Evolutionary conservation across 2,797 vertebrate genomes (phyloP).

Genomic region (Bradypodion pumilum): DNA sequence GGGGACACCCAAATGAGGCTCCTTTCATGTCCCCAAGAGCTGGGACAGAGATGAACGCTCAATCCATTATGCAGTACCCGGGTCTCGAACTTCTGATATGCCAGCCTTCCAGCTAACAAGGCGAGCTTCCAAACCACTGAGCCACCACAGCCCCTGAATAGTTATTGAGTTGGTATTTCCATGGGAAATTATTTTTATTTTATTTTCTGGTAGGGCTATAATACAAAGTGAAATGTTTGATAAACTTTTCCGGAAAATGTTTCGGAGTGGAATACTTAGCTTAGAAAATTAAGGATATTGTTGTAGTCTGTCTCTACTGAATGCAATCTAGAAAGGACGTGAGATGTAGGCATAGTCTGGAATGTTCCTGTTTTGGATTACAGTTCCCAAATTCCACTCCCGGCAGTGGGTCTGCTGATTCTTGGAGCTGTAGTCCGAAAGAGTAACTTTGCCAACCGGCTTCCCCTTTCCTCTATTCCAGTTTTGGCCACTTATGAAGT

Average conservation of each 20-base stretch:
- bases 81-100: too few species aligned
- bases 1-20: too few species aligned
- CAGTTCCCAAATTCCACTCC: not conserved
- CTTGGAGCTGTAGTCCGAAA: not conserved
- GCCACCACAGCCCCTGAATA: too few species aligned
- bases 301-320: not conserved
- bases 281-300: not conserved
- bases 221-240: slow-evolving; percentile 41
- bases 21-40: too few species aligned
- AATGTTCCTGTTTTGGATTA: not conserved
- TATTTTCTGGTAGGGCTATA: slow-evolving; percentile 57
- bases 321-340: not conserved
- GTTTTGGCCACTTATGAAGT: not conserved
- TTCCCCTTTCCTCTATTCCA: not conserved
- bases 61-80: too few species aligned
- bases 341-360: not conserved
- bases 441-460: not conserved
- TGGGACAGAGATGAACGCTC: too few species aligned
- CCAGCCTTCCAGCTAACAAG: too few species aligned
- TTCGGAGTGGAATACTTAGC: slow-evolving; percentile 50
- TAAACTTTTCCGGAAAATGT: slow-evolving; percentile 49
- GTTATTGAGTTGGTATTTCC: slow-evolving; percentile 50
- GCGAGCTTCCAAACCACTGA: too few species aligned
- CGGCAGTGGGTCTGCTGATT: not conserved
- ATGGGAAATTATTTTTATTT: slow-evolving; percentile 44